These are phyloP conservation scores for Synergus gifuensis DNA, from an alignment of 2,888 invertebrate genomes.

Conservation along the genomic window DNA sequence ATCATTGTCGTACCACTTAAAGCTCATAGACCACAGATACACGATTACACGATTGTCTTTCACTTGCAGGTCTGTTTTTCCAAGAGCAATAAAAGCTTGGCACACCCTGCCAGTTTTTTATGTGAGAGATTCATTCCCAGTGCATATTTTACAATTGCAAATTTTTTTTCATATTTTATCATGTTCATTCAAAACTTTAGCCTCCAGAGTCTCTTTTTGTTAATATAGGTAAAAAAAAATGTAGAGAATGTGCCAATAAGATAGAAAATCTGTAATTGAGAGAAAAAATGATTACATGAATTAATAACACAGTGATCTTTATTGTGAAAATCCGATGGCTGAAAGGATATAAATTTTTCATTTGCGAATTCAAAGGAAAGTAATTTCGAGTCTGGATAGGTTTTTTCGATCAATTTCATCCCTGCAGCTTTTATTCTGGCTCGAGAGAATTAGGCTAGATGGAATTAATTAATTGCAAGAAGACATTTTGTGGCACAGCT, in stretches of 20 bases:
- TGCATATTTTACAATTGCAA: neutral
- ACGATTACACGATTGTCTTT: constrained; percentile 1
- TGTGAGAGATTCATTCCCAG: neutral
- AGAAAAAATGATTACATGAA: neutral
- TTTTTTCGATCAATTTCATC: neutral
- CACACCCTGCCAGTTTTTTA: neutral
- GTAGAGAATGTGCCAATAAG: neutral
- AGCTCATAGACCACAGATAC: constrained; percentile 22
- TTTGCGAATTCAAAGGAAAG: neutral
- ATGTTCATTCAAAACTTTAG: neutral
- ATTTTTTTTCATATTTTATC: neutral
- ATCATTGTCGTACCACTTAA: constrained; percentile 12
- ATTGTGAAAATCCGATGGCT: neutral
- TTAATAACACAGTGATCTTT: neutral
- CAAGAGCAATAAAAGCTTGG: neutral
- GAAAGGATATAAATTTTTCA: neutral
- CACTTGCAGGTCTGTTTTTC: neutral
- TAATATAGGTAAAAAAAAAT: neutral
- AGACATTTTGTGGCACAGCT: constrained; percentile 40
- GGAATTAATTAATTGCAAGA: constrained; percentile 35
- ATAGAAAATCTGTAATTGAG: neutral
- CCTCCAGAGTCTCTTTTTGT: too few relatives aligned
- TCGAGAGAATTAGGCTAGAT: neutral
- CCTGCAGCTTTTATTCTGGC: constrained; percentile 5
- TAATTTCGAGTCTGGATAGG: constrained; percentile 17